Evolutionary conservation across 2,113 vertebrate species (phyloP), one percentile per base, ranked within the genome.

Genomic region (Gracilinanus agilis): DNA sequence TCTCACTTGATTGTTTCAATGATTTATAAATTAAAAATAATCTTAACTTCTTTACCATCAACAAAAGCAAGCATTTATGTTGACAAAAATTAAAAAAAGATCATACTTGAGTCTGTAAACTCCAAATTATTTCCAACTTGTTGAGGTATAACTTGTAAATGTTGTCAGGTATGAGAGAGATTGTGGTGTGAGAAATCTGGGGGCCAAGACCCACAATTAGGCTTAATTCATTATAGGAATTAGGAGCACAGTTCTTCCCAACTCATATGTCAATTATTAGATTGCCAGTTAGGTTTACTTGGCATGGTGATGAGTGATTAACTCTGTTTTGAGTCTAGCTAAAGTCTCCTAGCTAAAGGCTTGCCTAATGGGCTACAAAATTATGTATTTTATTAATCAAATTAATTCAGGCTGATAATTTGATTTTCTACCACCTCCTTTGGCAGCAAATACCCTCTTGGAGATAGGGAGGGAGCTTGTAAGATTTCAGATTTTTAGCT

Each of bases 331-430:
- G 91, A 11, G 55, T 53, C 29, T 5, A 92, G 75, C 90, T 89
- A 29, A 58, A 90, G 24, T 89, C 92, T 90, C 91, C 56, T 40
- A 83, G 67, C n/a, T 83, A 83, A 83, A 40, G 90, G 61, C 93
- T 93, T 94, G 67, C 91, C 67, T 44, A 93, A 90, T 21, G 90
- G 40, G 53, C 93, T 96, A 88, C 94, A 44, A 44, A 61, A 93
- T 95, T 44, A 90, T 67, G 92, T 89, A 24, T 25, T 75, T 92
- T 96, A 93, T 94, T 96, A 95, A 95, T 96, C 88, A 95, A 93
- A 90, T 95, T 75, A 93, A 53, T 93, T 92, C 91, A 83, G 44
- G 89, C 19, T 27, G 44, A 67, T 49, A 75, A 92, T 56, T 94
- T 89, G 94, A 92, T 91, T 34, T n/a, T 95, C 92, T 53, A 3